Evolutionary conservation across 2,797 vertebrate species (phyloP), one percentile per base, ranked within the genome.

Genomic region (Sparidentex hasta): DNA sequence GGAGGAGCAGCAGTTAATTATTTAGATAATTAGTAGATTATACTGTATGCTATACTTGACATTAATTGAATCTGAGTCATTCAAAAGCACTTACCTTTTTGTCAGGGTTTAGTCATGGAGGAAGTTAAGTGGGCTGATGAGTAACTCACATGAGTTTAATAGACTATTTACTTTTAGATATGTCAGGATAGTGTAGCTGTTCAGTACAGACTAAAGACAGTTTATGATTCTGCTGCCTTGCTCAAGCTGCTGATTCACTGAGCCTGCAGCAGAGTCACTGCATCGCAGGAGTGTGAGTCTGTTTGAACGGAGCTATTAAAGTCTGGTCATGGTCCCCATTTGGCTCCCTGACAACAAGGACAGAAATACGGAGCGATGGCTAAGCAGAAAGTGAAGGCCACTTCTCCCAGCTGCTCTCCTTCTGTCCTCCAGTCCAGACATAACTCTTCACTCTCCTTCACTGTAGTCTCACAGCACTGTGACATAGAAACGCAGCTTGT

Each of bases 361-460:
- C 87, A 47, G 67, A 92, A 93, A 94, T 93, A 92, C 87, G 70
- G 65, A 75, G 12, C 17, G 77, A 71, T 81, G 71, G 62, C 76
- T 83, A 65, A 88, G 91, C 90, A 85, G 64, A 88, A 86, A 74
- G 46, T 44, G 7, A 62, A 81, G 84, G 67, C 43, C 61, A 18
- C 69, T 69, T 70, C 25, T 48, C 33, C 20, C 41, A 43, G 64
- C 65, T 54, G 48, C 56, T 66, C 52, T 27, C 12, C n/a, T 20
- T 25, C 4, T 7, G 20, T 62, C 54, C 25, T 64, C 29, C 11
- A 58, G 44, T 61, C 68, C 52, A 20, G 9, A 38, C 38, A 11
- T 38, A 38, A 38, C 38, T 38, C 38, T 38, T 38, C 29, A 29
- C 29, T 29, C 29, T 27, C 20, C 23, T 33, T 55, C 44, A 16